These are phyloP conservation scores for Whitmania pigra DNA, from an alignment of 1,140 invertebrate genomes.

Conservation along the genomic window DNA sequence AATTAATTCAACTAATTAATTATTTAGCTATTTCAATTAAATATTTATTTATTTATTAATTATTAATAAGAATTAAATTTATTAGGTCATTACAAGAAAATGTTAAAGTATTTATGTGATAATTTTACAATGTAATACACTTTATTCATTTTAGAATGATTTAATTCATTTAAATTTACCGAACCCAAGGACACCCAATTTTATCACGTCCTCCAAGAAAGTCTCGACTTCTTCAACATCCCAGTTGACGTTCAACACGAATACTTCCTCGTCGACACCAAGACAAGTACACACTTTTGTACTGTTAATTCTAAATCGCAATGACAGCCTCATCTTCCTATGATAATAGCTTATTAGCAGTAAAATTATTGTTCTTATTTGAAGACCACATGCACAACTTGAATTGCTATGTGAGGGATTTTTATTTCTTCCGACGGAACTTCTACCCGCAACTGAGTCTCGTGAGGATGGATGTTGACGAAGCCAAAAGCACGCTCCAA, in stretches of 20 bases:
- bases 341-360: too few relatives aligned
- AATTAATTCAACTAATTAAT: too few relatives aligned
- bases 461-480: constrained; percentile 80
- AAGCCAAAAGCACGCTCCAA: constrained; percentile 80
- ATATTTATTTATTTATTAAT: too few relatives aligned
- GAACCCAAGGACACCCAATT: constrained; percentile 74
- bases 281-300: constrained; percentile 61
- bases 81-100: too few relatives aligned
- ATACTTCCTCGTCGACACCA: constrained; percentile 90
- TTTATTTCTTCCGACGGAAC: constrained; percentile 96
- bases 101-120: too few relatives aligned
- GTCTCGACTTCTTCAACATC: constrained; percentile 92
- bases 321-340: too few relatives aligned
- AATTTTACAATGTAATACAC: too few relatives aligned
- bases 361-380: not conserved
- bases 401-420: constrained; percentile 83
- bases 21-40: too few relatives aligned
- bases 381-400: constrained; percentile 81
- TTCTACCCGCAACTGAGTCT: constrained; percentile 92
- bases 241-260: constrained; percentile 74
- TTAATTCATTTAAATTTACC: too few relatives aligned
- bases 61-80: too few relatives aligned
- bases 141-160: too few relatives aligned
- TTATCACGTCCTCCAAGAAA: constrained; percentile 82
- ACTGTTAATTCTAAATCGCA: not conserved